A percentile compares a stretch with the other conserved stretches of the same genome.
Evolutionary conservation across 2,797 vertebrate species (phyloP).

Genomic region (Leptoclinus maculatus): DNA sequence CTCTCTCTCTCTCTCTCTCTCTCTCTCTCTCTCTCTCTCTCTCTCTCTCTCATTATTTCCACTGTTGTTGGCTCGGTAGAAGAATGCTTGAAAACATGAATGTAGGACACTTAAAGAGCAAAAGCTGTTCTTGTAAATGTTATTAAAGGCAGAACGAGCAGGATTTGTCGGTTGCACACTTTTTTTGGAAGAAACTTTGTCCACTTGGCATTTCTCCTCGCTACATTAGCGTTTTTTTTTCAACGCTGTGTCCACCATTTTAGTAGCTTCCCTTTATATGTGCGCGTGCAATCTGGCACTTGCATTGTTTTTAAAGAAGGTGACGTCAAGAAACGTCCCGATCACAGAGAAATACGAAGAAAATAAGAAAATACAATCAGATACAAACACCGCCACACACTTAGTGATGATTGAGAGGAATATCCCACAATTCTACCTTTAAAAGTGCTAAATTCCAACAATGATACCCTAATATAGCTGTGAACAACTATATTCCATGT

Average conservation of each 20-base stretch:
- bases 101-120: constrained; percentile 48
- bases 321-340: background rate
- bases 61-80: constrained; percentile 46
- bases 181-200: background rate
- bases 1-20: constrained; percentile 35
- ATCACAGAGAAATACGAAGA: background rate
- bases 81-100: constrained; percentile 39
- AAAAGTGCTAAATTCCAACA: background rate
- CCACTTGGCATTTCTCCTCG: background rate
- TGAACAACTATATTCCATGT: background rate
- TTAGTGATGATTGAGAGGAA: background rate
- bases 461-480: background rate
- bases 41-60: constrained; percentile 59
- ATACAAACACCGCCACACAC: background rate
- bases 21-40: constrained; percentile 26
- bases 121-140: constrained; percentile 16
- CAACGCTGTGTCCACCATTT: background rate
- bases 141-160: background rate
- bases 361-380: background rate
- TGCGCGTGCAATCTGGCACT: background rate
- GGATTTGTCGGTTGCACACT: background rate
- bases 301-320: background rate
- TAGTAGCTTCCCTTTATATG: background rate
- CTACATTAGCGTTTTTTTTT: background rate
- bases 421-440: background rate